Evolutionary conservation across 2,888 invertebrate genomes (phyloP).

Genomic region (Caenorhabditis japonica): DNA sequence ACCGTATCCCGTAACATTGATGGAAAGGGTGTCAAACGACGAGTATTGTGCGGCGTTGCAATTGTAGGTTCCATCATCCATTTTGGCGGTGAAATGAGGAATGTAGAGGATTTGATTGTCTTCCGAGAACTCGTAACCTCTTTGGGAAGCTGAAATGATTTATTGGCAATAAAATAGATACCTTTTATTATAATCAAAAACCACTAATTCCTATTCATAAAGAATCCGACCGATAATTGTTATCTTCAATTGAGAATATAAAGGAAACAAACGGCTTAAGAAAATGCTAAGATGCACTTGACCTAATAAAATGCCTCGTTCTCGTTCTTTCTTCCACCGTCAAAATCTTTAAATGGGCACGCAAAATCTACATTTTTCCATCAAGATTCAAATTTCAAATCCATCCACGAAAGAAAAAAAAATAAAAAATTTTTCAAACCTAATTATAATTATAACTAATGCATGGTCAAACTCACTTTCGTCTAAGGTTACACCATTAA

Average conservation of each 20-base stretch:
- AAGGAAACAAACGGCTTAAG: constrained; percentile 30
- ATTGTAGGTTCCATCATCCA: constrained; percentile 68
- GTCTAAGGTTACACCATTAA: constrained; percentile 63
- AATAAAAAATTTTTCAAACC: no score
- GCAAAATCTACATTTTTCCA: no score
- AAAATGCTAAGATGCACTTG: constrained; percentile 30
- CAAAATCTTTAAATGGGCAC: no score
- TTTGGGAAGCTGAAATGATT: constrained; percentile 58
- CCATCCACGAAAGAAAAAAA: no score
- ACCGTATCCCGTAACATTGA: constrained; percentile 68
- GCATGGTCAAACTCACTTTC: constrained; percentile 67
- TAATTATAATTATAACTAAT: no score
- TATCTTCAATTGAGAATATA: constrained; percentile 7
- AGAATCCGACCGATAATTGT: background rate
- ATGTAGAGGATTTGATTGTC: constrained; percentile 65
- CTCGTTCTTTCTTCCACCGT: constrained; percentile 21
- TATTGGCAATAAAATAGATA: background rate
- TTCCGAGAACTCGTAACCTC: constrained; percentile 69
- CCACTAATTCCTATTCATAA: no score
- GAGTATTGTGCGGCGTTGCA: constrained; percentile 70
- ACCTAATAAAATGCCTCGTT: constrained; percentile 27
- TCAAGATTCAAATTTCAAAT: no score
- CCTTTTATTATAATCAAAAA: no score
- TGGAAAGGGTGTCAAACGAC: constrained; percentile 63
- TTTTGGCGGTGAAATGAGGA: constrained; percentile 62